Evolutionary conservation across 2,113 vertebrate genomes (phyloP).

Genomic region (Syngnathoides biaculeatus): DNA sequence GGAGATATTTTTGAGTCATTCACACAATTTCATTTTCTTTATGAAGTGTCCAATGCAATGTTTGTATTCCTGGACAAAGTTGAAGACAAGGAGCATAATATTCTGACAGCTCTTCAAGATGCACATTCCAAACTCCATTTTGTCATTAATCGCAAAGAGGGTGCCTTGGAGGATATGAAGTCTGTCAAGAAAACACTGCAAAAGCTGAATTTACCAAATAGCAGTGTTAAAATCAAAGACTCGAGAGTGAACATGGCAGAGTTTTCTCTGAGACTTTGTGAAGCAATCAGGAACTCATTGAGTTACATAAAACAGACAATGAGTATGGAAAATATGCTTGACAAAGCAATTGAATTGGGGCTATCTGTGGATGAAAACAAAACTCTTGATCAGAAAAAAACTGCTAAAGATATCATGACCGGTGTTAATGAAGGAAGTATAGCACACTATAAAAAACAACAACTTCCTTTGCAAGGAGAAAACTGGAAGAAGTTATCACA

Average conservation of each 20-base stretch:
- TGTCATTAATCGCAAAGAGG: slow-evolving; percentile 17
- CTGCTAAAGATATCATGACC: not conserved
- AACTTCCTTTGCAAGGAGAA: slow-evolving; percentile 10
- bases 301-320: not conserved
- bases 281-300: slow-evolving; percentile 13
- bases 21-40: slow-evolving; percentile 66
- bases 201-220: slow-evolving; percentile 26
- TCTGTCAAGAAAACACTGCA: slow-evolving; percentile 1
- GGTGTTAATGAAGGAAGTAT: not conserved
- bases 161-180: not conserved
- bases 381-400: not conserved
- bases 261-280: slow-evolving; percentile 30
- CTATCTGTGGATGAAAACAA: slow-evolving; percentile 1
- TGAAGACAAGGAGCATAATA: slow-evolving; percentile 45
- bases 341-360: not conserved
- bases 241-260: slow-evolving; percentile 5
- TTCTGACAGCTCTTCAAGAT: slow-evolving; percentile 43
- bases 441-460: slow-evolving; percentile 1
- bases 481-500: slow-evolving; percentile 6
- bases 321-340: not conserved
- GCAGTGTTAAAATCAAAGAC: not conserved
- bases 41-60: slow-evolving; percentile 65
- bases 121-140: slow-evolving; percentile 37
- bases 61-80: slow-evolving; percentile 70
- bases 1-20: slow-evolving; percentile 55